phyloP scores from a whole-genome alignment of 2,888 invertebrate genomes.

The Zygogramma bicolorata region DNA sequence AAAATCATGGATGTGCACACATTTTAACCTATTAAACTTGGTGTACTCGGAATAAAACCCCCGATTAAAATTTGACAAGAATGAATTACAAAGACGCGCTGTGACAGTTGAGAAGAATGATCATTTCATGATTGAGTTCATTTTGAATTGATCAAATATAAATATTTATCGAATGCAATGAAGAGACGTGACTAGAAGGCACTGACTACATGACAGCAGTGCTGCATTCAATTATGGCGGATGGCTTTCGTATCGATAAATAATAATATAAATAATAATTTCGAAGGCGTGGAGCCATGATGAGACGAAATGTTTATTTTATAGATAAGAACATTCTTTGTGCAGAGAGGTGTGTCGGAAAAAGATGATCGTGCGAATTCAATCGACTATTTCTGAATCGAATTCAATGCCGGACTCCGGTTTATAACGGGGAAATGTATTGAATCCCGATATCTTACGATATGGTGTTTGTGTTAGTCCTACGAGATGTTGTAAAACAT shows the following conservation, averaged over 20 bases:
- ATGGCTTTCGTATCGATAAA: not conserved
- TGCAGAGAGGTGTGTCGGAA: not conserved
- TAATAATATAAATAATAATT: constrained; percentile 7
- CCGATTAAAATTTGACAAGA: too few relatives aligned
- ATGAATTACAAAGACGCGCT: too few relatives aligned
- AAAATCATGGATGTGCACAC: too few relatives aligned
- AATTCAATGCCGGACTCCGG: not conserved
- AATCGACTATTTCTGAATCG: not conserved
- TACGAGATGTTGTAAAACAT: too few relatives aligned
- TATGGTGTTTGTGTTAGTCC: not conserved
- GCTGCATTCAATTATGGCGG: not conserved
- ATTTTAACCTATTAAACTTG: too few relatives aligned
- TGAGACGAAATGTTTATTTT: constrained; percentile 8
- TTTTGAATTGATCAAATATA: too few relatives aligned
- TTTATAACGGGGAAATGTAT: not conserved
- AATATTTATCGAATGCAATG: not conserved
- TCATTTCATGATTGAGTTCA: too few relatives aligned
- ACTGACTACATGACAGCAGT: not conserved
- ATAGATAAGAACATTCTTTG: constrained; percentile 8
- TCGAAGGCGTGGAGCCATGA: constrained; percentile 1
- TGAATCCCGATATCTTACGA: not conserved
- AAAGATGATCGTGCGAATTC: constrained; percentile 7
- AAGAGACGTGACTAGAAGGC: not conserved
- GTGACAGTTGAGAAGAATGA: too few relatives aligned
- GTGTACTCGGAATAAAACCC: too few relatives aligned